Evolutionary conservation across 2,797 vertebrate species (phyloP), one percentile per base, ranked within the genome.

Genomic region (Platalea minor): DNA sequence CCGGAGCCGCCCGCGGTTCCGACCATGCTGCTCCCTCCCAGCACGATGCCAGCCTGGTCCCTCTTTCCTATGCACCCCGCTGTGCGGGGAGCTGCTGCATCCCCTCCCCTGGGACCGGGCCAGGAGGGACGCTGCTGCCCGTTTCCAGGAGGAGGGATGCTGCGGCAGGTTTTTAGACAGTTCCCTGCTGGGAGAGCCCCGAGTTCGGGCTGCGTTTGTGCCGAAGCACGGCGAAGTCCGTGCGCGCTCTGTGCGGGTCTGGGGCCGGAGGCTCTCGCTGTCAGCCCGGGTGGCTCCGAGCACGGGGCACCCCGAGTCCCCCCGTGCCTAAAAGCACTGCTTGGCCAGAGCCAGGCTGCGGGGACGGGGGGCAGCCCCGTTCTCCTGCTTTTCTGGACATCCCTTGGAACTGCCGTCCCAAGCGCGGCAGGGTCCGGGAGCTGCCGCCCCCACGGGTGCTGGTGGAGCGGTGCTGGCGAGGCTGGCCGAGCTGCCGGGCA

Each of bases 311-410:
- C 51, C 19, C 1, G 1, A 39, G 28, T 8, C 11, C 24, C 10
- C 26, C 33, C 0, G 2, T 2, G 25, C 31, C 45, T 33, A 41
- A 16, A 33, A 7, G 65, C 0, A 4, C 59, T 8, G 9, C 63
- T 53, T 12, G n/a, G 41, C 41, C 72, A 35, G 48, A 35, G 82
- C 46, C 46, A 10, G 54, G 53, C 33, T 21, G 6, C 3, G 10
- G 45, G 20, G 29, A 46, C 1, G 0, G 29, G 31, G 48, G 2
- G 4, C 13, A 2, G 15, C 59, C 64, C 33, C 2, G 1, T 13
- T 50, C 14, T 54, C 11, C 45, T 77, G 54, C 56, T 59, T 14
- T n/a, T 26, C 59, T 46, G 68, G 29, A 26, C 48, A 18, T 29
- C n/a, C 72, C 39, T 29, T 20, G 68, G 73, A n/a, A 75, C 31